Percentiles rank a stretch among this genome's conserved stretches.
Evolutionary conservation across 2,113 vertebrate genomes (phyloP).

Genomic region (Antechinus stuartii): DNA sequence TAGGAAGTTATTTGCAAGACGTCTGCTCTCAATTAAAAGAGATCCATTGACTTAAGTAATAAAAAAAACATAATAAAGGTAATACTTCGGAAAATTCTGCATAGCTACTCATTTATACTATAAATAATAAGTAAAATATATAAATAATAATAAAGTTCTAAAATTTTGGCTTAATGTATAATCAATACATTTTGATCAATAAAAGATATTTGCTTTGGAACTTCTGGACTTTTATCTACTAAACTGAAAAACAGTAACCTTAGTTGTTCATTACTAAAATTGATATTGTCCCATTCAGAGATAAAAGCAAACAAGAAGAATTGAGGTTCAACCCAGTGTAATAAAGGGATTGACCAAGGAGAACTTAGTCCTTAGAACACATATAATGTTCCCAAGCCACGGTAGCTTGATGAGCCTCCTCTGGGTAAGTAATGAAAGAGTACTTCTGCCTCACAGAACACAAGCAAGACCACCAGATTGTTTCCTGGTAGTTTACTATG

Average conservation of each 20-base stretch:
- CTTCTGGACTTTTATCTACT: constrained; percentile 11
- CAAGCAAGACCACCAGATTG: neutral
- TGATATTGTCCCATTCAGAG: neutral
- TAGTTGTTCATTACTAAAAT: neutral
- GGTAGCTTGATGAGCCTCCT: neutral
- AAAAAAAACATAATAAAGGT: neutral
- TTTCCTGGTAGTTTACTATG: neutral
- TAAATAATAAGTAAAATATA: neutral
- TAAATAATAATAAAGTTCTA: neutral
- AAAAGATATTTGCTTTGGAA: neutral
- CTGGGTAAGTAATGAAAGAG: neutral
- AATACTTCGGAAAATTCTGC: neutral
- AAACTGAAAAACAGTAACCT: neutral
- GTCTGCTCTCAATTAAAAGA: constrained; percentile 46
- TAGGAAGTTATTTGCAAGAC: constrained; percentile 13
- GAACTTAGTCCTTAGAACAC: neutral
- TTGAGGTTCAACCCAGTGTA: neutral
- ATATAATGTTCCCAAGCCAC: neutral
- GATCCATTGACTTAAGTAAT: neutral
- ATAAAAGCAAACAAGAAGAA: neutral
- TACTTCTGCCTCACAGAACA: neutral
- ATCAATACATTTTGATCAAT: neutral
- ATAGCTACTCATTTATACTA: neutral
- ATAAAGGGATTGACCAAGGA: neutral
- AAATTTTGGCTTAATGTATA: neutral